These are phyloP conservation scores for Ageneiosus marmoratus DNA, from an alignment of 2,113 vertebrate genomes.

Conservation along the genomic window DNA sequence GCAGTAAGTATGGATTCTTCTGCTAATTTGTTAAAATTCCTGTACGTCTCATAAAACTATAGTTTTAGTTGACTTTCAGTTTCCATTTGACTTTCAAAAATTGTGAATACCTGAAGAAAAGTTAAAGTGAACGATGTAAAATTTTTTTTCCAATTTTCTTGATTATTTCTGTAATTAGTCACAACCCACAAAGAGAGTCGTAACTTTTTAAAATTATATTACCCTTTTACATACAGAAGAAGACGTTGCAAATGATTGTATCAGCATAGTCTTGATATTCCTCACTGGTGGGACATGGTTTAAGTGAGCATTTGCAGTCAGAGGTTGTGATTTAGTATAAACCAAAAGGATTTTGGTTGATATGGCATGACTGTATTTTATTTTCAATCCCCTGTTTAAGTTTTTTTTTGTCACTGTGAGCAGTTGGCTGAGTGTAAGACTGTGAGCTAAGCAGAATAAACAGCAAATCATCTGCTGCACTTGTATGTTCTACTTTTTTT, in stretches of 20 bases:
- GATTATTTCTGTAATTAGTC: neutral
- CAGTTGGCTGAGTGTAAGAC: neutral
- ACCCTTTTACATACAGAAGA: neutral
- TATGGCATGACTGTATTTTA: neutral
- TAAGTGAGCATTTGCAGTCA: neutral
- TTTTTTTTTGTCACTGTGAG: neutral
- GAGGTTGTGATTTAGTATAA: neutral
- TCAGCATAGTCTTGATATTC: neutral
- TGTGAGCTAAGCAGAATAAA: neutral
- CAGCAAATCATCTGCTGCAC: neutral
- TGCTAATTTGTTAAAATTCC: neutral
- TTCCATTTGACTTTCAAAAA: neutral
- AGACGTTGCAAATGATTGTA: neutral
- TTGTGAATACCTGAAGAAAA: no score
- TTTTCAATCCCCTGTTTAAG: neutral
- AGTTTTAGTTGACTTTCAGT: neutral
- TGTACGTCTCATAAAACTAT: neutral
- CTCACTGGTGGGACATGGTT: neutral
- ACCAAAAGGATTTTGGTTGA: neutral
- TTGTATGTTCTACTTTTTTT: neutral
- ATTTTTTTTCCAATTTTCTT: neutral
- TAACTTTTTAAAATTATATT: no score
- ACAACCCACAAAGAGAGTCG: neutral
- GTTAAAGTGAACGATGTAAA: neutral
- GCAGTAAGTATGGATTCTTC: neutral